A percentile compares a stretch with the other conserved stretches of the same genome.
phyloP scores from a whole-genome alignment of 2,888 invertebrate species.

The Monochamus alternatus region DNA sequence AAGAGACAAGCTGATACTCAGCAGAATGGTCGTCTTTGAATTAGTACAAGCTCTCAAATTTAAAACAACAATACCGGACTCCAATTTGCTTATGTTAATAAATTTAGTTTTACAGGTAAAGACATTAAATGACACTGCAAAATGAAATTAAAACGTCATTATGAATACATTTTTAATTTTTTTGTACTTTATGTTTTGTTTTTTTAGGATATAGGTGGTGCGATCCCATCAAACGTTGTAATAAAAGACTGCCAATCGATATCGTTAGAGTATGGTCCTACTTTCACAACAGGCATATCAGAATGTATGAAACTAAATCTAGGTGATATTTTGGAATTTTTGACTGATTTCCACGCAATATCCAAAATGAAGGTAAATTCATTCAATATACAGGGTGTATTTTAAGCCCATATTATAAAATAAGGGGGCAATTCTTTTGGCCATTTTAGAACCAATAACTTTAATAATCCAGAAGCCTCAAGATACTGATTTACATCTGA shows the following conservation, averaged over 20 bases:
- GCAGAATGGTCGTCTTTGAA: slow-evolving; percentile 94
- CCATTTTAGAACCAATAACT: no score
- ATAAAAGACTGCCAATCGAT: slow-evolving; percentile 73
- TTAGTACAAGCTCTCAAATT: slow-evolving; percentile 96
- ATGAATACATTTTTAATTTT: not conserved
- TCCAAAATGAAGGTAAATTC: slow-evolving; percentile 92
- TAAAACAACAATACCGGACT: slow-evolving; percentile 94
- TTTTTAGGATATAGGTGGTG: slow-evolving; percentile 86
- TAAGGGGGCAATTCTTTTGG: no score
- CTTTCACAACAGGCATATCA: slow-evolving; percentile 88
- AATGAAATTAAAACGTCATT: no score
- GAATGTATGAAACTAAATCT: slow-evolving; percentile 96
- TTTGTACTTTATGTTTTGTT: slow-evolving; percentile 21
- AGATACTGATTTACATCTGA: no score
- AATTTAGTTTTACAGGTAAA: slow-evolving; percentile 87
- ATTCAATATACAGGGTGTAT: slow-evolving; percentile 1
- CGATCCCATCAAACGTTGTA: slow-evolving; percentile 84
- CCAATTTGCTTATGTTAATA: slow-evolving; percentile 93
- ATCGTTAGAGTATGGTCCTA: slow-evolving; percentile 70
- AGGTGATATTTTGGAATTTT: slow-evolving; percentile 93
- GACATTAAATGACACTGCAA: not conserved
- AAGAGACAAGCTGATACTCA: slow-evolving; percentile 93
- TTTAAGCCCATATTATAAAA: not conserved
- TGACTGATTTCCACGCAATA: slow-evolving; percentile 96
- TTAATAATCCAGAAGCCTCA: no score